Base-by-base conservation (phyloP, 2,888 invertebrate genomes). In the Leptura quadrifasciata region DNA sequence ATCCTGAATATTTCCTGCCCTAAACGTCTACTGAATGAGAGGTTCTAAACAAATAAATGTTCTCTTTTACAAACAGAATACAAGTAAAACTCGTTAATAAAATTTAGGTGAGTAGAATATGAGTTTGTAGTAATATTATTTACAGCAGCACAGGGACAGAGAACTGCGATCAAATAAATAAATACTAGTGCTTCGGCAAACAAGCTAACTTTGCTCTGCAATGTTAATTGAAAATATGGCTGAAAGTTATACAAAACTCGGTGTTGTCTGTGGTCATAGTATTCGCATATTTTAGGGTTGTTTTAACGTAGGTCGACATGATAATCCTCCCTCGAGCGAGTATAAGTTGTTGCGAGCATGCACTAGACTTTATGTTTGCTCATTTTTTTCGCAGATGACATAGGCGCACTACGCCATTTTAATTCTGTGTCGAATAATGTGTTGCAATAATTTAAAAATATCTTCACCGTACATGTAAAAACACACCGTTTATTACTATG, bases 161-260 rank as follows among this genome's bases (percentile, higher is more conserved):
- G 35, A 18, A 18, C 31, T 12, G 58, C 35, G 57, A 69, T 57
- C 39, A 39, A 69, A 69, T 27, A 69, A 69, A 57, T 69, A 69
- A 69, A 69, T 69, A 17, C 31, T 17, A 31, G 57, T 39, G 20
- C 17, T 20, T 35, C 35, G 57, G 68, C 57, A 69, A 69, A 69
- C 58, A 15, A 61, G 60, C 35, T 27, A 61, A 35, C 61, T 61
- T 69, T 72, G n/a, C 52, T 27, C 72, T 64, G 64, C 72, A 64
- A 64, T 47, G 64, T 72, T 72, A 72, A 72, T 72, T 64, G 72
- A 72, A 64, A 72, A 72, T 72, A 54, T 65, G 35, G 55, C 72
- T 31, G 64, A 57, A 17, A 72, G 57, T 72, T 54, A 35, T 54
- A 24, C 21, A 31, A 63, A 64, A 55, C 55, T 35, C 18, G 64